phyloP scores from a whole-genome alignment of 2,113 vertebrate species.

The Ptilonorhynchus violaceus region DNA sequence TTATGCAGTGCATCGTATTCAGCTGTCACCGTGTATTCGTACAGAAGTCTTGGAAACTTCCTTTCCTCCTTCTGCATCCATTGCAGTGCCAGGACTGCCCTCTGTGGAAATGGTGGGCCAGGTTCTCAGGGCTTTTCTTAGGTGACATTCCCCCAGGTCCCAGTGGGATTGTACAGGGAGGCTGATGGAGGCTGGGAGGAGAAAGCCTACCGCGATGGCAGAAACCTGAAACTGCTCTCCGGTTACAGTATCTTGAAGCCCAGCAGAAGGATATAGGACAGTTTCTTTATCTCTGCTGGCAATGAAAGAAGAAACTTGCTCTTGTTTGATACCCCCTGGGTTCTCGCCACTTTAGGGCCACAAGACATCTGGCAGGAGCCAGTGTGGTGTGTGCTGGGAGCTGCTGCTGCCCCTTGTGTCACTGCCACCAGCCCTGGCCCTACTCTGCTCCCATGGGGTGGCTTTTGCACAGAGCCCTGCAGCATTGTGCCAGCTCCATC shows the following conservation, averaged over 20 bases:
- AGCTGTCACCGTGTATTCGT: not conserved
- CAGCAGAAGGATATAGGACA: not conserved
- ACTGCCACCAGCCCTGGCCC: not conserved
- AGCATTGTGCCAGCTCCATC: not conserved
- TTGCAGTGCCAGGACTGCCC: not conserved
- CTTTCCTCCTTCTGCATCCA: not conserved
- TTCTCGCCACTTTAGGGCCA: not conserved
- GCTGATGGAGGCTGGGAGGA: not conserved
- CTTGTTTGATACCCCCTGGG: not conserved
- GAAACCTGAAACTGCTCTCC: not conserved
- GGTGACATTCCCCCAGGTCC: not conserved
- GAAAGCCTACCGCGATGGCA: rapidly evolving
- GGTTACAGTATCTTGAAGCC: not conserved
- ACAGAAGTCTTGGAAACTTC: not conserved
- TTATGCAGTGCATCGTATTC: not conserved
- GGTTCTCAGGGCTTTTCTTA: not conserved
- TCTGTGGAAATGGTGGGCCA: not conserved
- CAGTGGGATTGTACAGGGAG: not conserved
- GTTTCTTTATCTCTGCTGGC: not conserved
- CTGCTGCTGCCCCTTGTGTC: not conserved
- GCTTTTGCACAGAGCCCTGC: not conserved
- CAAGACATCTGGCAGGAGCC: conserved; percentile 1
- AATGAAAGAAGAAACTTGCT: not conserved
- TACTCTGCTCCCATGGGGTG: rapidly evolving
- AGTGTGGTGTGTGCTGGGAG: not conserved